These are phyloP conservation scores for Ptyas mucosa DNA, from an alignment of 2,113 vertebrate species.

Conservation along the genomic window DNA sequence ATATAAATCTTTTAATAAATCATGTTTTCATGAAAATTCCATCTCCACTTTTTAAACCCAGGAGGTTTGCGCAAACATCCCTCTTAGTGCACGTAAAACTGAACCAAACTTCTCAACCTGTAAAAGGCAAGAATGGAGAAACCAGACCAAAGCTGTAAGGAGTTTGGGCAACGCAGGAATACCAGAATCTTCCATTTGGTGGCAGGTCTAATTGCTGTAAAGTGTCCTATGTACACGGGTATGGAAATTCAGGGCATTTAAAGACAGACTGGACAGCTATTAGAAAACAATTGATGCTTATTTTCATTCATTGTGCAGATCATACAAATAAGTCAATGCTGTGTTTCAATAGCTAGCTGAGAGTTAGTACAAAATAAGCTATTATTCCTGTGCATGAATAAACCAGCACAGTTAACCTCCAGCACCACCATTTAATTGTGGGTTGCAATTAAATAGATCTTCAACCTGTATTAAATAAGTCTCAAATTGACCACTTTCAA, in stretches of 20 bases:
- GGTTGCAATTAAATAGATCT: not conserved
- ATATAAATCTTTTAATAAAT: slow-evolving; percentile 61
- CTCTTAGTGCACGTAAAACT: slow-evolving; percentile 28
- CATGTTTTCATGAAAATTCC: slow-evolving; percentile 53
- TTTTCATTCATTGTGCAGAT: not conserved
- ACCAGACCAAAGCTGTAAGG: not conserved
- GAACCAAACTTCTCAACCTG: slow-evolving; percentile 15
- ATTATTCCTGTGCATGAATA: not conserved
- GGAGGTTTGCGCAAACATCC: slow-evolving; percentile 38
- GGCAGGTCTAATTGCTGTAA: not conserved
- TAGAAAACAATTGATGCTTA: not conserved
- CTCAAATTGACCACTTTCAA: not conserved
- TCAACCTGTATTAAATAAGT: not conserved
- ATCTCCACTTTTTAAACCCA: slow-evolving; percentile 24
- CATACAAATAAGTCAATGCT: not conserved
- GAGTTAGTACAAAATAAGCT: not conserved
- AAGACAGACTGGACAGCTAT: not conserved
- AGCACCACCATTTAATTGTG: not conserved
- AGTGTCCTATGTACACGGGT: not conserved
- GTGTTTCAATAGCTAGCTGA: not conserved
- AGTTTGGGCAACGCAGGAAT: not conserved
- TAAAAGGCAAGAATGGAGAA: not conserved
- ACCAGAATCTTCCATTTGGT: not conserved
- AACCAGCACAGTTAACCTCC: not conserved
- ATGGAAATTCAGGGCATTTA: not conserved